phyloP scores from a whole-genome alignment of 1,140 invertebrate species.

The Laodelphax striatellus region DNA sequence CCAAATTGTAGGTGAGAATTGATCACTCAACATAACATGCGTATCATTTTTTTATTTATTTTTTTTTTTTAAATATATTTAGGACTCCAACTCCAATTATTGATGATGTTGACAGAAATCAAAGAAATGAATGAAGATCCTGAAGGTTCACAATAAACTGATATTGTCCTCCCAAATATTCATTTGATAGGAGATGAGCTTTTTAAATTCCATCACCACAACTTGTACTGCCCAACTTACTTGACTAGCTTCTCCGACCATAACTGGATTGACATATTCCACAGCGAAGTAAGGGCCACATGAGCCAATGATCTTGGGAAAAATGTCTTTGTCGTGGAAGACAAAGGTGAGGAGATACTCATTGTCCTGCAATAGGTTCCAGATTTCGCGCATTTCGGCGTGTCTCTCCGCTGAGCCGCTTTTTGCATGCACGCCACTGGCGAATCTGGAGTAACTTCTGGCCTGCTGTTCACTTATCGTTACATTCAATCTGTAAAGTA shows the following conservation, averaged over 20 bases:
- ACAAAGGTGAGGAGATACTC: slow-evolving; percentile 49
- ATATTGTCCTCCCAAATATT: too few relatives aligned
- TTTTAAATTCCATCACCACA: too few relatives aligned
- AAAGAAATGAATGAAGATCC: too few relatives aligned
- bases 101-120: too few relatives aligned
- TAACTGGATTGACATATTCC: slow-evolving; percentile 40
- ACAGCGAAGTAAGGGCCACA: slow-evolving; percentile 50
- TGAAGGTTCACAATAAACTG: too few relatives aligned
- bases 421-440: not conserved
- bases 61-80: too few relatives aligned
- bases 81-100: too few relatives aligned
- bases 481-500: slow-evolving; percentile 36
- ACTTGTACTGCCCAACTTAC: not conserved
- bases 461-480: slow-evolving; percentile 35
- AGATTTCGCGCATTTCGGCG: slow-evolving; percentile 48
- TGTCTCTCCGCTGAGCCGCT: slow-evolving; percentile 26
- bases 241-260: slow-evolving; percentile 25
- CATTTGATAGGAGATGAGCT: too few relatives aligned
- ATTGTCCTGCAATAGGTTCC: slow-evolving; percentile 48
- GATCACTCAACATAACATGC: too few relatives aligned
- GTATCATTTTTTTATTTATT: too few relatives aligned
- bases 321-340: slow-evolving; percentile 43
- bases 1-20: too few relatives aligned
- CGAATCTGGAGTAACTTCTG: slow-evolving; percentile 23
- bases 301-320: slow-evolving; percentile 51